phyloP scores from a whole-genome alignment of 2,113 vertebrate genomes.

The Brienomyrus brachyistius region DNA sequence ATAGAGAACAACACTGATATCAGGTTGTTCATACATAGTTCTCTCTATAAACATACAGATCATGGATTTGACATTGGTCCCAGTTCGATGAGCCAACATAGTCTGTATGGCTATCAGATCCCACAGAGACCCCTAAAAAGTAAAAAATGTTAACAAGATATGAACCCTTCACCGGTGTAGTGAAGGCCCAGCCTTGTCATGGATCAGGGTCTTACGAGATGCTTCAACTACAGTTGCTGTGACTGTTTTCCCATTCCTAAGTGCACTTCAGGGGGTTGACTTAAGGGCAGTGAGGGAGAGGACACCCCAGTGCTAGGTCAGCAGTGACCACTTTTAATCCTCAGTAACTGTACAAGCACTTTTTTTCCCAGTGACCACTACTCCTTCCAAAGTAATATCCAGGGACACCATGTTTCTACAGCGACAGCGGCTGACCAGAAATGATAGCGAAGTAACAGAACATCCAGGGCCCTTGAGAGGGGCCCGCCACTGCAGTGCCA shows the following conservation, averaged over 20 bases:
- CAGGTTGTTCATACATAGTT: neutral
- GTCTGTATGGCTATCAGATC: neutral
- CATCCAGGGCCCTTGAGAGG: too few species aligned
- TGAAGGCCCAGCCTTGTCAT: neutral
- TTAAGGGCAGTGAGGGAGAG: neutral
- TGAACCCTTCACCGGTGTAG: neutral
- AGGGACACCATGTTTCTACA: neutral
- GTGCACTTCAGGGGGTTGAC: neutral
- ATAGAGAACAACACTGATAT: neutral
- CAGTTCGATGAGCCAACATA: neutral
- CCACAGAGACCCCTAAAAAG: neutral
- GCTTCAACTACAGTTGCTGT: neutral
- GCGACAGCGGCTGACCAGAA: neutral
- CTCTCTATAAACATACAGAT: neutral
- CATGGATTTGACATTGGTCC: neutral
- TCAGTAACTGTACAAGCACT: neutral
- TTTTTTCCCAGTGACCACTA: neutral
- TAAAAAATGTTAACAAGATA: neutral
- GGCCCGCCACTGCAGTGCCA: neutral
- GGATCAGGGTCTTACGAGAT: neutral
- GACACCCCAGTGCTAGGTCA: neutral
- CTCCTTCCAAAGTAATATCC: neutral
- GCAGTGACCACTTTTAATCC: neutral
- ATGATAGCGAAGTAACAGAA: neutral
- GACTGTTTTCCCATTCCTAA: neutral